These are phyloP conservation scores for Clamator glandarius DNA, from an alignment of 2,797 vertebrate genomes.

Conservation along the genomic window DNA sequence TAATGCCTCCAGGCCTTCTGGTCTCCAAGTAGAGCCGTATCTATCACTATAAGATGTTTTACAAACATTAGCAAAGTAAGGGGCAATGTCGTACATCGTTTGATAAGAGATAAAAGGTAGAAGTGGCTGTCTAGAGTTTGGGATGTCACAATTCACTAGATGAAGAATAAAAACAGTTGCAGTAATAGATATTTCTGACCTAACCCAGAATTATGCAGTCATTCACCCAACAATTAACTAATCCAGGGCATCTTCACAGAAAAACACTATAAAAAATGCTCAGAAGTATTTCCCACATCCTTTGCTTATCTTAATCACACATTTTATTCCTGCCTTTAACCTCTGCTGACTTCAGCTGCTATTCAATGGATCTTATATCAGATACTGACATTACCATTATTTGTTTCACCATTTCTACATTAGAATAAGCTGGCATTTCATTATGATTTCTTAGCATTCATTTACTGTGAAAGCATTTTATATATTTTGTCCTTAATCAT, in stretches of 20 bases:
- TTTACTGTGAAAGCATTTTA: background rate
- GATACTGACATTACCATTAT: background rate
- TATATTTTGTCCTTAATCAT: background rate
- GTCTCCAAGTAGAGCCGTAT: background rate
- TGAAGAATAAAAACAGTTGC: background rate
- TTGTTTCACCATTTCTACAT: background rate
- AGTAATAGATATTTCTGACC: background rate
- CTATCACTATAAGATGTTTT: background rate
- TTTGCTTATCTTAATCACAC: background rate
- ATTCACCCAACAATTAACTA: background rate
- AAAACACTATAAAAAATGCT: background rate
- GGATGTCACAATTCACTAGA: background rate
- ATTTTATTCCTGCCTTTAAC: slow-evolving; percentile 14
- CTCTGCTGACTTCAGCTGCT: background rate
- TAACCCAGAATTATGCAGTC: background rate
- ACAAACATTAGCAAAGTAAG: background rate
- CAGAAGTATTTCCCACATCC: background rate
- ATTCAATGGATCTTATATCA: background rate
- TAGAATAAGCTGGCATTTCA: background rate
- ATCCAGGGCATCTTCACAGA: background rate
- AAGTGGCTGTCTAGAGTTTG: background rate
- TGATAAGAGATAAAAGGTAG: background rate
- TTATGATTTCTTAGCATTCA: background rate
- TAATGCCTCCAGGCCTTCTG: background rate
- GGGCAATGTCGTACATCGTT: background rate